phyloP scores from a whole-genome alignment of 37 sponge, comb jelly and placozoan species.

The Corticium candelabrum region DNA sequence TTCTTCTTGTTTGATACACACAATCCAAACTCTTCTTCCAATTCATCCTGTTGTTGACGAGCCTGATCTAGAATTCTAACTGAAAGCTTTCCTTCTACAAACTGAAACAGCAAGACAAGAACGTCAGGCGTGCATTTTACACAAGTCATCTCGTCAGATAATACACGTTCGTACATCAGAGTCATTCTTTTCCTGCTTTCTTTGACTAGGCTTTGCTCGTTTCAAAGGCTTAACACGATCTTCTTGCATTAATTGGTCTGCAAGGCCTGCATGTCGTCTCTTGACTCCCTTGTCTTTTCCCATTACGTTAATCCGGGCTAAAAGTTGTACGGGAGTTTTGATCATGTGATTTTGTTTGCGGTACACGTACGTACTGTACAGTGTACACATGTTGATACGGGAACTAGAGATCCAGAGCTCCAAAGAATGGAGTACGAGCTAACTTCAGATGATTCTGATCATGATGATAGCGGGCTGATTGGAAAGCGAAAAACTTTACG shows the following conservation, averaged over 20 bases:
- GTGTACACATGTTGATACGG: no score
- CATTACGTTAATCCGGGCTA: no score
- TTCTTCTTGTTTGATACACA: not conserved
- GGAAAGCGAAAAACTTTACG: no score
- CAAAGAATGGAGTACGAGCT: no score
- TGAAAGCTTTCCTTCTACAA: conserved; percentile 35
- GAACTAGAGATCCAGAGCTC: no score
- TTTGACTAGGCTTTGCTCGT: not conserved
- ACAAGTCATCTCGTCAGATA: conserved; percentile 40
- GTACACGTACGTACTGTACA: no score
- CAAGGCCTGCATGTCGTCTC: not conserved
- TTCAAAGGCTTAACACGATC: not conserved
- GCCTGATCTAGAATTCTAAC: not conserved
- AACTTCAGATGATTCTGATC: no score
- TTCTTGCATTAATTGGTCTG: not conserved
- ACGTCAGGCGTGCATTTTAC: conserved; percentile 40
- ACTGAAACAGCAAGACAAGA: conserved; percentile 15
- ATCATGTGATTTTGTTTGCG: no score
- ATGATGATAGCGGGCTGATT: no score
- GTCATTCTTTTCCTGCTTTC: not conserved
- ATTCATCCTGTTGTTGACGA: conserved; percentile 50
- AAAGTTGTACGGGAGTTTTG: no score
- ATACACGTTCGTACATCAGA: not conserved
- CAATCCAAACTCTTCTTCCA: conserved; percentile 5
- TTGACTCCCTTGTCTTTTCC: not conserved